A percentile compares a stretch with the other conserved stretches of the same genome.
phyloP scores from a whole-genome alignment of 2,113 vertebrate species.

The Equus quagga region DNA sequence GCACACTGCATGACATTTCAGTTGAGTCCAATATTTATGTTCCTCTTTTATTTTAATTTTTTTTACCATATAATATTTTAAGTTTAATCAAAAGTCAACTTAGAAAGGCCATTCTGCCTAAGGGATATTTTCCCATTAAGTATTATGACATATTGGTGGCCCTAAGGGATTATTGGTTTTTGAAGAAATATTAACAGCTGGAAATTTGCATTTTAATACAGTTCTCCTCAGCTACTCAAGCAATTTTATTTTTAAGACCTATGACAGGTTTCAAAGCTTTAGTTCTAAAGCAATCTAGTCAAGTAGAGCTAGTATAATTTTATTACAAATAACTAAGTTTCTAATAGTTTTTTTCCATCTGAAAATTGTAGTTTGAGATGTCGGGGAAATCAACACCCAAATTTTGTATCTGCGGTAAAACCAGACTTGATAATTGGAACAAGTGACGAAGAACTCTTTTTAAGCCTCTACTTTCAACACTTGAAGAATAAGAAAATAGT shows the following conservation, averaged over 20 bases:
- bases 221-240: conserved; percentile 97
- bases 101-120: conserved; percentile 95
- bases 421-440: conserved; percentile 82
- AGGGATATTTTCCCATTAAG: conserved; percentile 99
- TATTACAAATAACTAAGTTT: conserved; percentile 90
- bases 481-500: conserved; percentile 51
- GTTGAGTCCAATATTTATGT: conserved; percentile 86
- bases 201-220: conserved; percentile 99
- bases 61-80: conserved; percentile 93
- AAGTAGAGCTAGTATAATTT: conserved; percentile 91
- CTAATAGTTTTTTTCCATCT: conserved; percentile 84
- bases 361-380: conserved; percentile 86
- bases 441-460: conserved; percentile 75
- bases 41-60: conserved; percentile 86
- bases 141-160: conserved; percentile 99
- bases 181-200: conserved; percentile 99
- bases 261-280: conserved; percentile 94
- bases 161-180: conserved; percentile 99
- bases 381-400: conserved; percentile 88
- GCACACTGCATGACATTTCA: conserved; percentile 86
- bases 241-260: conserved; percentile 97
- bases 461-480: conserved; percentile 66
- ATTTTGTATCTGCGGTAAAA: conserved; percentile 85
- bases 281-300: conserved; percentile 93
- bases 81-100: conserved; percentile 99